Evolutionary conservation across 2,888 invertebrate genomes (phyloP).

Genomic region (Drosophila anomalata): DNA sequence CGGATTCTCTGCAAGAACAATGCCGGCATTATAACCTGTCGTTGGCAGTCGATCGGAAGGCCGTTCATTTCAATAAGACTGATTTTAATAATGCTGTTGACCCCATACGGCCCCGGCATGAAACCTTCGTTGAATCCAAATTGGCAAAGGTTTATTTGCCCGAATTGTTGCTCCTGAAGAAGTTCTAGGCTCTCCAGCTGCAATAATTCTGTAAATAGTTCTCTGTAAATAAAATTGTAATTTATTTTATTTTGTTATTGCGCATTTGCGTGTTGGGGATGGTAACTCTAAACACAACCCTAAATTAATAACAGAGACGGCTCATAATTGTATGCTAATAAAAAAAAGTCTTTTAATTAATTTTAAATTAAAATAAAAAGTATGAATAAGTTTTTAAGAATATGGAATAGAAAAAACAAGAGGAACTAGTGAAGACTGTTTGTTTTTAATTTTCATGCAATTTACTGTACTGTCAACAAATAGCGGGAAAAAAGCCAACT

Average conservation of each 20-base stretch:
- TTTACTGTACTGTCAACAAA: too few species aligned
- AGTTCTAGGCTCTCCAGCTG: constrained; percentile 30
- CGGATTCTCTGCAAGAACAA: constrained; percentile 59
- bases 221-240: constrained; percentile 2
- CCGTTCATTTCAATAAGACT: constrained; percentile 83
- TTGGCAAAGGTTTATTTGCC: constrained; percentile 78
- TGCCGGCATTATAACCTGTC: constrained; percentile 80
- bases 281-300: constrained; percentile 25
- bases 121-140: constrained; percentile 80
- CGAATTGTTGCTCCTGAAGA: constrained; percentile 80
- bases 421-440: too few species aligned
- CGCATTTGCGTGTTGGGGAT: background rate
- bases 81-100: constrained; percentile 78
- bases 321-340: too few species aligned
- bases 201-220: constrained; percentile 1
- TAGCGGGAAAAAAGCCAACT: background rate
- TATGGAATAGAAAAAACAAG: too few species aligned
- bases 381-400: too few species aligned
- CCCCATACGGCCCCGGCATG: constrained; percentile 55
- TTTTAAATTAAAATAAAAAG: background rate
- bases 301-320: constrained; percentile 21
- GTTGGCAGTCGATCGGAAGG: constrained; percentile 70
- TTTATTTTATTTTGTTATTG: constrained; percentile 2
- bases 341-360: background rate
- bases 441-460: too few species aligned